A percentile compares a stretch with the other conserved stretches of the same genome.
Evolutionary conservation across 2,888 invertebrate species (phyloP).

Genomic region (Octodonta nipae): DNA sequence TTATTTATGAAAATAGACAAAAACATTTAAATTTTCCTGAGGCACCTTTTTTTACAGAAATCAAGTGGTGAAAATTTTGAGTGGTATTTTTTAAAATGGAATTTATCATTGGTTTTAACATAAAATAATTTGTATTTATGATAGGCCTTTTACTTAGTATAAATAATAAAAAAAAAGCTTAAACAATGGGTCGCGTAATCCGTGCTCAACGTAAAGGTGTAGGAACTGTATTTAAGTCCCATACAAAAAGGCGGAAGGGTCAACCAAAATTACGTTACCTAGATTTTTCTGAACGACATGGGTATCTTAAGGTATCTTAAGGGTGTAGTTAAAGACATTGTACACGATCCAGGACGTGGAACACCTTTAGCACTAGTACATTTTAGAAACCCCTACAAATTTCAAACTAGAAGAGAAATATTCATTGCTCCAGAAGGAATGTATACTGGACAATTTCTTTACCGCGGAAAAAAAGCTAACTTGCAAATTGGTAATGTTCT

Average conservation of each 20-base stretch:
- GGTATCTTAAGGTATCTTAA: constrained; percentile 99
- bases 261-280: constrained; percentile 90
- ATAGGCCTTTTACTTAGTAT: too few relatives aligned
- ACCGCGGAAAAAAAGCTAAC: constrained; percentile 79
- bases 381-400: constrained; percentile 97
- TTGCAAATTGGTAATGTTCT: constrained; percentile 68
- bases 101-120: too few relatives aligned
- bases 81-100: too few relatives aligned
- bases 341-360: constrained; percentile 97
- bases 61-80: too few relatives aligned
- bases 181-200: constrained; percentile 96
- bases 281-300: constrained; percentile 96
- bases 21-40: too few relatives aligned
- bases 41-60: too few relatives aligned
- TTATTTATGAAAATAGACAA: too few relatives aligned
- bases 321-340: constrained; percentile 95
- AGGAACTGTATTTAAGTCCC: constrained; percentile 96
- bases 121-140: too few relatives aligned
- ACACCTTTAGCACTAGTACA: constrained; percentile 93
- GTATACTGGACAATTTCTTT: constrained; percentile 98
- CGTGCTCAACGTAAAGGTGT: constrained; percentile 99
- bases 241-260: constrained; percentile 97
- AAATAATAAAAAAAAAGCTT: too few relatives aligned
- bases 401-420: constrained; percentile 88
- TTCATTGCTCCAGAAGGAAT: constrained; percentile 98